phyloP scores from a whole-genome alignment of 2,888 invertebrate genomes.

The Metallyticus violacea region DNA sequence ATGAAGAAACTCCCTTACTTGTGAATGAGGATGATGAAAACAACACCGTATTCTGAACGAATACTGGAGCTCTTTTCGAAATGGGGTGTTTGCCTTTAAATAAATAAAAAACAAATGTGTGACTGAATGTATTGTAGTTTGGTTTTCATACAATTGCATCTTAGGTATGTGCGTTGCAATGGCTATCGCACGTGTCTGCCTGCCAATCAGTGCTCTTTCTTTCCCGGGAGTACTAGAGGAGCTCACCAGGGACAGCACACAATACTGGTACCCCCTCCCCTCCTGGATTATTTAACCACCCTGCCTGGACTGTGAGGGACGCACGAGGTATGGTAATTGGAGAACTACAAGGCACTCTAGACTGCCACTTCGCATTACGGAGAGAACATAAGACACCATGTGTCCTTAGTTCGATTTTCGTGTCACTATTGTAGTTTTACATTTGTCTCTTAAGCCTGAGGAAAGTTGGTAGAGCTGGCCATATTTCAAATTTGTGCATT shows the following conservation, averaged over 20 bases:
- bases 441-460: too few relatives aligned
- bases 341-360: neutral
- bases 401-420: neutral
- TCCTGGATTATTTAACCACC: conserved; percentile 21
- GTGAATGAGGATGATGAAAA: too few relatives aligned
- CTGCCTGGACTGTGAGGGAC: conserved; percentile 8
- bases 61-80: too few relatives aligned
- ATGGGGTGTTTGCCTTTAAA: too few relatives aligned
- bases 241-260: neutral
- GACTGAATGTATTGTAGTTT: too few relatives aligned
- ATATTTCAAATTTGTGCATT: too few relatives aligned
- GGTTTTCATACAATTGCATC: neutral
- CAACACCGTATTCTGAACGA: too few relatives aligned
- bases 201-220: neutral
- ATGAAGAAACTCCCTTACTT: too few relatives aligned
- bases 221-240: neutral
- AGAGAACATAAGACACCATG: neutral
- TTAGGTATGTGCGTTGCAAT: neutral
- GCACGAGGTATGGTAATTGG: conserved; percentile 26
- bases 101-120: neutral
- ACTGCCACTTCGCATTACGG: neutral
- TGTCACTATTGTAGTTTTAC: too few relatives aligned
- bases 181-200: neutral
- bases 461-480: too few relatives aligned
- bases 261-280: neutral